phyloP scores from a whole-genome alignment of 2,888 invertebrate species.

The Pecten maximus region DNA sequence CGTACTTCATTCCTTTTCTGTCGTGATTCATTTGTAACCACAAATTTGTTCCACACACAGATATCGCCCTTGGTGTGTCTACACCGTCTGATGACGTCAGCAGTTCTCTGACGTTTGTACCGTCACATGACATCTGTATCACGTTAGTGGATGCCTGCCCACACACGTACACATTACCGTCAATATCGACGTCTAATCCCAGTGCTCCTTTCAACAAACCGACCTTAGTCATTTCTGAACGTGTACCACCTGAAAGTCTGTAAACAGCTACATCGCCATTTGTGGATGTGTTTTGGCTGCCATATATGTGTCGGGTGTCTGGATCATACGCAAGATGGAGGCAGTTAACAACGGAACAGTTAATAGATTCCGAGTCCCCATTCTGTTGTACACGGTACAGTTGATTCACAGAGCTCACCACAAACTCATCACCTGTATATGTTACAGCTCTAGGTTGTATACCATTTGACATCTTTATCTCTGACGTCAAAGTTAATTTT shows the following conservation, averaged over 20 bases:
- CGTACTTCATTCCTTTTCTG: neutral
- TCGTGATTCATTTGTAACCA: neutral
- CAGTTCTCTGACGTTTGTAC: neutral
- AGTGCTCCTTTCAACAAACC: neutral
- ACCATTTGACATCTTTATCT: neutral
- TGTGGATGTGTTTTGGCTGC: neutral
- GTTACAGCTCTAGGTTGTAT: neutral
- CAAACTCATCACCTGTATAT: neutral
- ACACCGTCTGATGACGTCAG: slow-evolving; percentile 22
- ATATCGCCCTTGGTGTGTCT: neutral
- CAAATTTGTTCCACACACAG: neutral
- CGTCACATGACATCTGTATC: neutral
- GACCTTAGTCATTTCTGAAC: neutral
- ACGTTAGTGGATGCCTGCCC: neutral
- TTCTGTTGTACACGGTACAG: neutral
- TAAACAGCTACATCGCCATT: neutral
- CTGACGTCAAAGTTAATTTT: neutral
- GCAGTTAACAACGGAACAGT: neutral
- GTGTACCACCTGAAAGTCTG: neutral
- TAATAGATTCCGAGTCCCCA: neutral
- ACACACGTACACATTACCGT: neutral
- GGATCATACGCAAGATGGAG: neutral
- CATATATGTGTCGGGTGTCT: neutral
- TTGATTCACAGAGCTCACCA: neutral
- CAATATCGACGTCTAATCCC: neutral